phyloP scores from a whole-genome alignment of 2,888 invertebrate genomes.

The Geotrupes spiniger region DNA sequence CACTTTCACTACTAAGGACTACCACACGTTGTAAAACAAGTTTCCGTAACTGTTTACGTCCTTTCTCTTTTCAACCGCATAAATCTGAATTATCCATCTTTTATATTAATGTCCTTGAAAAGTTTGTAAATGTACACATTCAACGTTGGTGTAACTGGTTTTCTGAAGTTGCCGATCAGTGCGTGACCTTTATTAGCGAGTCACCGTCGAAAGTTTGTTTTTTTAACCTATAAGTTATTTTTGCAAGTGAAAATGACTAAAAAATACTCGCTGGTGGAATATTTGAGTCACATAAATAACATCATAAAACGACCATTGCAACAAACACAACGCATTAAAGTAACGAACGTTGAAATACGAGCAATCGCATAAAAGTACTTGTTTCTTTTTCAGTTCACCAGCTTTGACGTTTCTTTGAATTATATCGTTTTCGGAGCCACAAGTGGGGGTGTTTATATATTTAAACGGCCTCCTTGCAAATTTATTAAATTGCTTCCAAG shows the following conservation, averaged over 20 bases:
- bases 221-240: conserved; percentile 23
- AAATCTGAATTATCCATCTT: background rate
- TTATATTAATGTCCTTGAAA: conserved; percentile 11
- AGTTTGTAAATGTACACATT: conserved; percentile 12
- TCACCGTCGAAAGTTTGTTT: conserved; percentile 8
- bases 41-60: background rate
- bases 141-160: background rate
- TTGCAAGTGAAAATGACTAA: conserved; percentile 31
- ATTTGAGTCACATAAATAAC: conserved; percentile 53
- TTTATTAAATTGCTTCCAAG: conserved; percentile 78
- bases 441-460: conserved; percentile 78
- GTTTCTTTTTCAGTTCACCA: conserved; percentile 63
- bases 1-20: conserved; percentile 31
- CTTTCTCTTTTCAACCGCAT: background rate
- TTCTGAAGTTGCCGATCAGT: background rate
- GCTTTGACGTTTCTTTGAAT: conserved; percentile 70
- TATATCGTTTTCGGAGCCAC: conserved; percentile 76
- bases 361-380: conserved; percentile 19
- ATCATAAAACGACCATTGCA: conserved; percentile 61
- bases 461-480: conserved; percentile 68
- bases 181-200: background rate
- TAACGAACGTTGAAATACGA: conserved; percentile 39
- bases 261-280: conserved; percentile 40
- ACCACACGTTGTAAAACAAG: conserved; percentile 8
- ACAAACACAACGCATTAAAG: conserved; percentile 72